Evolutionary conservation across 1,140 invertebrate species (phyloP).

Genomic region (Drosophila ficusphila): DNA sequence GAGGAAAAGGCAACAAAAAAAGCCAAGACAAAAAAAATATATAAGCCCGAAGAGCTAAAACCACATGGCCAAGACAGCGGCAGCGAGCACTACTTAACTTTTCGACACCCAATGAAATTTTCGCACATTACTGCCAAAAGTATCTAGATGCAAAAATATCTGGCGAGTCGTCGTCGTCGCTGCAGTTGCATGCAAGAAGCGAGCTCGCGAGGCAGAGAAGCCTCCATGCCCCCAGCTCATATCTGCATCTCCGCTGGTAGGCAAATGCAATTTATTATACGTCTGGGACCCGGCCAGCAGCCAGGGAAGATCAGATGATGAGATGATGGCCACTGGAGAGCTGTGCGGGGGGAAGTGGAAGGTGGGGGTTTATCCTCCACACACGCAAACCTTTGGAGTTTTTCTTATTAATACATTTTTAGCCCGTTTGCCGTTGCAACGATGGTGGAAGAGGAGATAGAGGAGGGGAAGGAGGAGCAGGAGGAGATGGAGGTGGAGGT

Average conservation of each 20-base stretch:
- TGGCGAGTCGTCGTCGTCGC: slow-evolving; percentile 34
- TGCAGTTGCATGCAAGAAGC: slow-evolving; percentile 60
- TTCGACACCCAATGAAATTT: slow-evolving; percentile 83
- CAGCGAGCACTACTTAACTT: slow-evolving; percentile 80
- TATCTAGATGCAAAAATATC: slow-evolving; percentile 83
- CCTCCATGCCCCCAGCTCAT: slow-evolving; percentile 55
- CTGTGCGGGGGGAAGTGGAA: not conserved
- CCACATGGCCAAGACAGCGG: slow-evolving; percentile 45
- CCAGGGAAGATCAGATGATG: slow-evolving; percentile 40
- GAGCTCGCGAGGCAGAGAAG: slow-evolving; percentile 6
- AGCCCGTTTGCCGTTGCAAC: slow-evolving; percentile 36
- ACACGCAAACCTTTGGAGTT: slow-evolving; percentile 80
- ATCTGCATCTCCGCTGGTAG: slow-evolving; percentile 79
- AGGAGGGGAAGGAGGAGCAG: no score
- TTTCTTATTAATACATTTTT: slow-evolving; percentile 84
- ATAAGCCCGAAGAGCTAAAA: not conserved
- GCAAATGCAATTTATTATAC: slow-evolving; percentile 83
- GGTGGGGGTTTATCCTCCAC: slow-evolving; percentile 40
- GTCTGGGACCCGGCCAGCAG: slow-evolving; percentile 54
- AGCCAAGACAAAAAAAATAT: not conserved
- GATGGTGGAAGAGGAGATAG: no score
- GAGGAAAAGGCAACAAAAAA: not conserved
- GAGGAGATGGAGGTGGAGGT: slow-evolving; percentile 9
- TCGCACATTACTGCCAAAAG: slow-evolving; percentile 84
- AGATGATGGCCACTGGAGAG: slow-evolving; percentile 14